A percentile compares a stretch with the other conserved stretches of the same genome.
phyloP scores from a whole-genome alignment of 2,113 vertebrate species.

The Tylochromis polylepis region DNA sequence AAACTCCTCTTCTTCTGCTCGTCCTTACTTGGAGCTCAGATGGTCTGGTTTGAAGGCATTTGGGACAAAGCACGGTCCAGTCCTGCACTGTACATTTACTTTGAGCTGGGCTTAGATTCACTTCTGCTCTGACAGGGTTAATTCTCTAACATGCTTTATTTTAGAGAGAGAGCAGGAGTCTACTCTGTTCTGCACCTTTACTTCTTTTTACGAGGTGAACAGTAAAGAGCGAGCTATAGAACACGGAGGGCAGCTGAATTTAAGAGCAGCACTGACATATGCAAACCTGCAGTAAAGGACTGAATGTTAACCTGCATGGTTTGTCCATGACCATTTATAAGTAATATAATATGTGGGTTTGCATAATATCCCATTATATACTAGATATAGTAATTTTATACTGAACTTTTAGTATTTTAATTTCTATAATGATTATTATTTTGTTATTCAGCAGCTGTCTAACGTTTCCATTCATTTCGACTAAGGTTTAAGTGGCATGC shows the following conservation, averaged over 20 bases:
- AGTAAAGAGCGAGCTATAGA: not conserved
- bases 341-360: not conserved
- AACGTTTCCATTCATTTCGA: not conserved
- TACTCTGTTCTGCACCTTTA: not conserved
- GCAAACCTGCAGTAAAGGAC: not conserved
- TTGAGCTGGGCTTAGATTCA: not conserved
- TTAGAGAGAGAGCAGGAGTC: not conserved
- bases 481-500: not conserved
- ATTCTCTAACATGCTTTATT: not conserved
- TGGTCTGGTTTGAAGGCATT: not conserved
- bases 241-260: not conserved
- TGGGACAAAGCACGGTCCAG: not conserved
- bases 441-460: not conserved
- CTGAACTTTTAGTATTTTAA: not conserved
- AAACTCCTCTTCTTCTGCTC: not conserved
- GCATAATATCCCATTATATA: not conserved
- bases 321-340: not conserved
- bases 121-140: not conserved
- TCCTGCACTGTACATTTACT: not conserved
- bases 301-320: not conserved
- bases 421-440: not conserved
- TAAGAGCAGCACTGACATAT: not conserved
- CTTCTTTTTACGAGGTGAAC: not conserved
- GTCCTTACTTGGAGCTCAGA: conserved; percentile 1
- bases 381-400: not conserved